Evolutionary conservation across 1,140 invertebrate genomes (phyloP).

Genomic region (Pygmarrhopalites habei): DNA sequence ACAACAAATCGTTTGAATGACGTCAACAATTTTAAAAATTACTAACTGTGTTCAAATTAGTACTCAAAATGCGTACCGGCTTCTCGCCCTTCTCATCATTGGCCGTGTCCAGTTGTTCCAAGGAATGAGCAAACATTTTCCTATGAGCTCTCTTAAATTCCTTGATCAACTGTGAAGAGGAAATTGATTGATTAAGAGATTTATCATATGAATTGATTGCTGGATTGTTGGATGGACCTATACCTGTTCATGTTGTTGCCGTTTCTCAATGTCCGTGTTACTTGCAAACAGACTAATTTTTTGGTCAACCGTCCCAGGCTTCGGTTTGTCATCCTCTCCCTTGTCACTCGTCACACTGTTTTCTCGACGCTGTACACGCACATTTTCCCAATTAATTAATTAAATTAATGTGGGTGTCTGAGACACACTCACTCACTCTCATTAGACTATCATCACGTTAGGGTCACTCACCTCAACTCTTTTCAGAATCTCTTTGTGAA

Average conservation of each 20-base stretch:
- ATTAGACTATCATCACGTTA: too few species aligned
- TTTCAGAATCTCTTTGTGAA: slow-evolving; percentile 56
- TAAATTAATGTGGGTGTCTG: too few species aligned
- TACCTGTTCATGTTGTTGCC: slow-evolving; percentile 38
- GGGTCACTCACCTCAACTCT: slow-evolving; percentile 54
- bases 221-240: too few species aligned
- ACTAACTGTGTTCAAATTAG: too few species aligned
- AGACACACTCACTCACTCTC: too few species aligned
- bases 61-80: too few species aligned
- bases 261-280: slow-evolving; percentile 32
- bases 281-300: slow-evolving; percentile 30
- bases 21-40: too few species aligned
- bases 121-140: slow-evolving; percentile 63
- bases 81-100: slow-evolving; percentile 11
- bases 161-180: slow-evolving; percentile 61
- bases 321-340: slow-evolving; percentile 18
- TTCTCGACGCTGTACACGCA: slow-evolving; percentile 20
- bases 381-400: neutral
- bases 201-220: neutral
- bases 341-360: neutral
- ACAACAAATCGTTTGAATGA: neutral
- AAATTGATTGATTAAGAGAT: slow-evolving; percentile 3
- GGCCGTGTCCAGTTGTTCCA: slow-evolving; percentile 21
- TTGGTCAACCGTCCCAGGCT: slow-evolving; percentile 21
- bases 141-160: slow-evolving; percentile 77